Base-by-base conservation (phyloP, 2,113 vertebrate species). In the Ifrita kowaldi region DNA sequence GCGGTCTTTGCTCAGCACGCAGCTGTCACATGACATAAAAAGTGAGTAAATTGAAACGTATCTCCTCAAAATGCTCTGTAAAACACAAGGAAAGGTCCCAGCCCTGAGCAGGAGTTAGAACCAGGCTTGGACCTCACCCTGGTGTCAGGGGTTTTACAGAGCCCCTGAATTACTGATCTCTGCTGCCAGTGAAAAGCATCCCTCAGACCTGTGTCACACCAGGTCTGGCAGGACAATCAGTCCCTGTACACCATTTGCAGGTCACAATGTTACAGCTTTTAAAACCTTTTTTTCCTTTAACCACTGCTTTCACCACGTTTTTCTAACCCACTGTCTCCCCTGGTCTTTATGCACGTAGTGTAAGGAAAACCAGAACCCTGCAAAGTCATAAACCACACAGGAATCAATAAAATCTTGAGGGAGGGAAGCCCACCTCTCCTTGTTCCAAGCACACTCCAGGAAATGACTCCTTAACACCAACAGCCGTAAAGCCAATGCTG, bases 71-170 rank as follows among this genome's bases (percentile, higher is more conserved):
- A n/a, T 1, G 9, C 3, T 47, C 39, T 27, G 49, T 20, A 8
- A 17, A 60, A 15, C 30, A 26, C 27, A 22, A 30, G 21, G 28
- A 23, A 68, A 44, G 20, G 35, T 47, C 21, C 65, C 69, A 35
- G 57, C 23, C 6, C 1, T 8, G 11, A 44, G 17, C 35, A 35
- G 35, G 21, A 53, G 24, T 19, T 49, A 69, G 37, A 79, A 37
- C 21, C 57, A 74, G 35, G 64, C 22, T 16, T 11, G 52, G 59
- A 37, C 7, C 42, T 39, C 2, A 0, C 21, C 27, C 52, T 15
- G 19, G 28, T 0, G 0, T 30, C 20, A 13, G 1, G 7, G 2
- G 4, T 47, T 60, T 13, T 1, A 3, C 26, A 24, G 30, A 83
- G 46, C 37, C 49, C 42, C 56, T 71, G 24, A 39, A 39, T 62